Conservation (phyloP, 2,888 invertebrate genomes). For the Sesia apiformis region DNA sequence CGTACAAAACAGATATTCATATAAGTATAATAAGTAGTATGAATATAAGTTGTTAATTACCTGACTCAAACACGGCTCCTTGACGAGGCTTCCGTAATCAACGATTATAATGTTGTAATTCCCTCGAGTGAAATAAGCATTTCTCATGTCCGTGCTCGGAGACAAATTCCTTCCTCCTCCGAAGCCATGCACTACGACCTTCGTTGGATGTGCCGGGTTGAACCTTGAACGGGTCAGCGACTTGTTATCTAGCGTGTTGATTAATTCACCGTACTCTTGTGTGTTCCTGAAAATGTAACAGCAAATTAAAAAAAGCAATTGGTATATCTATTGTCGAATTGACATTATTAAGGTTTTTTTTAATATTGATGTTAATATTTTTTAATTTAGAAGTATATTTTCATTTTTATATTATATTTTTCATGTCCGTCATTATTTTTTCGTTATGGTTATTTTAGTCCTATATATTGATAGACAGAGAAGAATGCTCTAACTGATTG, state of each 20-base stretch:
- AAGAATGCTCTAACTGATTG: no score
- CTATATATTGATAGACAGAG: no score
- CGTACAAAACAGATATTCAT: no score
- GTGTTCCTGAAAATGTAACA: slow-evolving; percentile 73
- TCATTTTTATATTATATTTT: no score
- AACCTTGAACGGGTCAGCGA: slow-evolving; percentile 84
- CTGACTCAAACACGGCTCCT: slow-evolving; percentile 88
- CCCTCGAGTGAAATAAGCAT: slow-evolving; percentile 86
- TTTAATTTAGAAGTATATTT: background rate
- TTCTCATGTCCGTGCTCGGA: slow-evolving; percentile 88
- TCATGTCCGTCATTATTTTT: no score
- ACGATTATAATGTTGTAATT: slow-evolving; percentile 91
- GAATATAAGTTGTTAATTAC: slow-evolving; percentile 31
- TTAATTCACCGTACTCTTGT: slow-evolving; percentile 81
- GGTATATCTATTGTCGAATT: no score
- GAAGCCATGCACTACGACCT: slow-evolving; percentile 93
- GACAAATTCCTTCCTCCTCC: slow-evolving; percentile 87
- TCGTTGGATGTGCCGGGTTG: slow-evolving; percentile 85
- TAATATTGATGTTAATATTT: background rate
- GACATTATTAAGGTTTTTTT: background rate
- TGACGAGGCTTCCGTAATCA: slow-evolving; percentile 86
- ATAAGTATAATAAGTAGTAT: no score
- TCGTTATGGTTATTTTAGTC: no score
- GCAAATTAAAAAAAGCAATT: slow-evolving; percentile 1
- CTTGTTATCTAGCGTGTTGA: slow-evolving; percentile 81